Evolutionary conservation across 2,113 vertebrate genomes (phyloP).

Genomic region (Panthera uncia): DNA sequence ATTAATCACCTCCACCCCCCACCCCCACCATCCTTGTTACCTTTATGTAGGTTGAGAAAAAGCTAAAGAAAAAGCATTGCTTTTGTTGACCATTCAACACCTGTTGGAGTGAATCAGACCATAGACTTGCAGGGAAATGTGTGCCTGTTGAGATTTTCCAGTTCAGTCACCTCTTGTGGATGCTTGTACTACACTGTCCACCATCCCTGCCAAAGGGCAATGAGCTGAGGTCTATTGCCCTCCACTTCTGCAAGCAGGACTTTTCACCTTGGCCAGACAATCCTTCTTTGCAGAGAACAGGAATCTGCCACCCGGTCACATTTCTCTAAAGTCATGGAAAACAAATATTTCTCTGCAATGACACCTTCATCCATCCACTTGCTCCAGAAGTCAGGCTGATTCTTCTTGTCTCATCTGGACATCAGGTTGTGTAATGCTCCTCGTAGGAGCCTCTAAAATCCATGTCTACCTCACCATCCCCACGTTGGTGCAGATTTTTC

Average conservation of each 20-base stretch:
- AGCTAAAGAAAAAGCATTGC: neutral
- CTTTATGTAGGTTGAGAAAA: neutral
- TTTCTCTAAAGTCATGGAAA: neutral
- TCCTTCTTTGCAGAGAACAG: neutral
- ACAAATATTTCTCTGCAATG: neutral
- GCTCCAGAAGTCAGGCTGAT: neutral
- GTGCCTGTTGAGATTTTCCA: neutral
- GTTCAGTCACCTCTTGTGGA: neutral
- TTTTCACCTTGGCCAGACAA: neutral
- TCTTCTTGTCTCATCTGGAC: neutral
- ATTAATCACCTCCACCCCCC: too few relatives aligned
- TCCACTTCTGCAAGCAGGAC: neutral
- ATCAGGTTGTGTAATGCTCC: neutral
- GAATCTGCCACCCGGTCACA: neutral
- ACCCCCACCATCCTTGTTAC: neutral
- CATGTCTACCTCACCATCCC: accelerated
- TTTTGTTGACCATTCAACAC: neutral
- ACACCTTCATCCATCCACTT: neutral
- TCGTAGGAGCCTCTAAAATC: neutral
- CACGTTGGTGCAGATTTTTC: neutral
- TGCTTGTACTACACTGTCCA: neutral
- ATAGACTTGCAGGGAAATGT: accelerated
- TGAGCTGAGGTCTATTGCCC: neutral
- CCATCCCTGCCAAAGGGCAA: neutral
- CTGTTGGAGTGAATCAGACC: neutral